A percentile compares a stretch with the other conserved stretches of the same genome.
Evolutionary conservation across 2,888 invertebrate genomes (phyloP).

Genomic region (Cheilosia vulpina): DNA sequence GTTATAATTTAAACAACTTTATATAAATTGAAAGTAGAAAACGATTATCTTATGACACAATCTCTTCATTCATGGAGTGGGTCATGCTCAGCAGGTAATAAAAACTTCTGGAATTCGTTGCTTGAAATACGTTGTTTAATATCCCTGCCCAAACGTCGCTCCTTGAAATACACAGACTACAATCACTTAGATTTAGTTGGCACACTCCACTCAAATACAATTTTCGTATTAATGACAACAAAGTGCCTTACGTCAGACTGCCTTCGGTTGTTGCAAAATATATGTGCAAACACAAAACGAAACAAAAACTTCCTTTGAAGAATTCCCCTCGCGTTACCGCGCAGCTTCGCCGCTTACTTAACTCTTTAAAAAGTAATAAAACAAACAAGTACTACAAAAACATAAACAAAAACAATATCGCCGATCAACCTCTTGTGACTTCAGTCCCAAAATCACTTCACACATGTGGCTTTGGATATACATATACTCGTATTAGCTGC

Average conservation of each 20-base stretch:
- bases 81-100: too few species aligned
- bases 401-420: slow-evolving; percentile 24
- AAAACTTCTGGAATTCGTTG: too few species aligned
- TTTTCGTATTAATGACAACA: not conserved
- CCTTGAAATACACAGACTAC: too few species aligned
- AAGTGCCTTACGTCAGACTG: slow-evolving; percentile 5
- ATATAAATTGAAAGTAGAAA: too few species aligned
- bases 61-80: too few species aligned
- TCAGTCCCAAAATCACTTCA: not conserved
- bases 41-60: too few species aligned
- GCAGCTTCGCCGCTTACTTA: slow-evolving; percentile 1
- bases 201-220: not conserved
- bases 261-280: not conserved
- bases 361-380: slow-evolving; percentile 19
- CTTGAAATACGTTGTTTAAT: too few species aligned
- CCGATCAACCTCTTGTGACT: not conserved
- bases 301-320: not conserved
- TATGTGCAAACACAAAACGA: not conserved
- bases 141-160: too few species aligned
- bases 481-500: not conserved
- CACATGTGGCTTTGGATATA: not conserved
- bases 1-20: too few species aligned
- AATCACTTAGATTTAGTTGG: too few species aligned
- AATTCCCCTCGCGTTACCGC: slow-evolving; percentile 2
- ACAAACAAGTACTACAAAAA: slow-evolving; percentile 3